phyloP scores from a whole-genome alignment of 2,113 vertebrate species.

The Speoplatyrhinus poulsoni region DNA sequence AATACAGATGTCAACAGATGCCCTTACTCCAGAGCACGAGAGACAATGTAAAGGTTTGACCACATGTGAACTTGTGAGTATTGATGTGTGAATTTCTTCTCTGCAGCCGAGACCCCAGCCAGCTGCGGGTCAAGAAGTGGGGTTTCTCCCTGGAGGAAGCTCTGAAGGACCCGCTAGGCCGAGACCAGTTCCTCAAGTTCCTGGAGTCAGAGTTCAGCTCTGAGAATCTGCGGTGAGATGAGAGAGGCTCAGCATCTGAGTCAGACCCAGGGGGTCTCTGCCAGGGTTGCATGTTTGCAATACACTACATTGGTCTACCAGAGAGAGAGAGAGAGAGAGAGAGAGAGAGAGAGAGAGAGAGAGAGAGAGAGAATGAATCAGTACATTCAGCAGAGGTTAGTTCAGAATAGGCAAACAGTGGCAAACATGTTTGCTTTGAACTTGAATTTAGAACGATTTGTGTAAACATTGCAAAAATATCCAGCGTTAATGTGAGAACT shows the following conservation, averaged over 20 bases:
- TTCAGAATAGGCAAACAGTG: no score
- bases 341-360: no score
- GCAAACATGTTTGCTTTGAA: no score
- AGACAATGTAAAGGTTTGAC: neutral
- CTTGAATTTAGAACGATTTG: no score
- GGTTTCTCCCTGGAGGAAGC: conserved; percentile 92
- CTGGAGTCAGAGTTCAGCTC: conserved; percentile 97
- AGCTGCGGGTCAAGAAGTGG: conserved; percentile 94
- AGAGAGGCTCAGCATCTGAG: neutral
- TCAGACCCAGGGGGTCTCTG: no score
- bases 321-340: no score
- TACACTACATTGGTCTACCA: no score
- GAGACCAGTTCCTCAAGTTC: conserved; percentile 92
- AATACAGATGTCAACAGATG: neutral
- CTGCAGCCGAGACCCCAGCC: conserved; percentile 89
- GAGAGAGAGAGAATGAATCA: no score
- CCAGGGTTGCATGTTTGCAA: no score
- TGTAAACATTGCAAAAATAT: no score
- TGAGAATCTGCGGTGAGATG: conserved; percentile 90
- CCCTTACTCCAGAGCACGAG: neutral
- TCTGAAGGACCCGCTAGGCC: conserved; percentile 88
- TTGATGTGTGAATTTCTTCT: neutral
- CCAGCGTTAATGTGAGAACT: no score
- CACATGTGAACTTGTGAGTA: neutral
- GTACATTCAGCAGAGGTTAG: no score